Conservation (phyloP, 2,113 vertebrate genomes). For the Hipposideros armiger region DNA sequence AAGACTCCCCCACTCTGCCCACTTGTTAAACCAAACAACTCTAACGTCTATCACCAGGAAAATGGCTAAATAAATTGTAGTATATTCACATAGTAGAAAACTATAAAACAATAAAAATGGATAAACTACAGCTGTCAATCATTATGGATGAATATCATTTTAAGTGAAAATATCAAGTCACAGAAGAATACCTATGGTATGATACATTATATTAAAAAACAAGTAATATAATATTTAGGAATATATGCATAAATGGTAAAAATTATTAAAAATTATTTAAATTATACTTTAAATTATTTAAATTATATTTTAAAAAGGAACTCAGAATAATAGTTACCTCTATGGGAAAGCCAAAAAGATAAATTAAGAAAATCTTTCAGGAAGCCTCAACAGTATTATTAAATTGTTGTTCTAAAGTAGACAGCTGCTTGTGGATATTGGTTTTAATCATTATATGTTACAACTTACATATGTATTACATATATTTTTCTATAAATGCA, state of each 20-base stretch:
- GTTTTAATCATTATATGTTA: not conserved
- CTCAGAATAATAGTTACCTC: not conserved
- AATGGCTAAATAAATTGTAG: not conserved
- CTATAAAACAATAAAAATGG: constrained; percentile 30
- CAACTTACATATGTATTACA: not conserved
- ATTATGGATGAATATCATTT: constrained; percentile 5
- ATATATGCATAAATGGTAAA: not conserved
- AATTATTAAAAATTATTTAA: not conserved
- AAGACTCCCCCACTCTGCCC: not conserved
- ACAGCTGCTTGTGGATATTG: not conserved
- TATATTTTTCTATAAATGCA: not conserved
- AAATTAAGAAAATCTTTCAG: not conserved
- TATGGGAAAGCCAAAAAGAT: not conserved
- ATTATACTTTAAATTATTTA: not conserved
- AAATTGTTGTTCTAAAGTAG: not conserved
- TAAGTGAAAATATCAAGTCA: constrained; percentile 51
- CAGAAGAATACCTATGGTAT: not conserved
- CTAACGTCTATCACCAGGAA: not conserved
- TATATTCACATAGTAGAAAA: not conserved
- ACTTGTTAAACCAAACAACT: not conserved
- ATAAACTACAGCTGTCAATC: not conserved
- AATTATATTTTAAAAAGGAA: constrained; percentile 21
- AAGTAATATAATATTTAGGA: not conserved
- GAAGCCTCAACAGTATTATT: not conserved
- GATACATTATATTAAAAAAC: not conserved